These are phyloP conservation scores for Rambutsinella grinnellia DNA, from an alignment of 2,888 invertebrate genomes.

Conservation along the genomic window DNA sequence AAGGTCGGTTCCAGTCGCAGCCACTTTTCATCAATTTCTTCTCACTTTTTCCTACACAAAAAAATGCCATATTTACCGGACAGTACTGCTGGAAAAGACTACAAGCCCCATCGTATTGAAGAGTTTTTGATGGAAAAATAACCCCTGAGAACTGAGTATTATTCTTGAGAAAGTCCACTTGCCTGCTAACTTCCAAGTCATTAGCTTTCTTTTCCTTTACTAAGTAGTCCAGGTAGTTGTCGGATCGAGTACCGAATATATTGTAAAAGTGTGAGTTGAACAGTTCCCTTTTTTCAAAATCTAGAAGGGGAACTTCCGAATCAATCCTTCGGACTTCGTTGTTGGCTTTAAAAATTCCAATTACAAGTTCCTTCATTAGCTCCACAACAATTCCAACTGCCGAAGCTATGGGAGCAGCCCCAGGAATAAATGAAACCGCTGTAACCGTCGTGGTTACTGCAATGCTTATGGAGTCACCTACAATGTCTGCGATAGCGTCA, in stretches of 20 bases:
- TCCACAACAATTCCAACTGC: slow-evolving; percentile 30
- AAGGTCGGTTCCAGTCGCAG: slow-evolving; percentile 12
- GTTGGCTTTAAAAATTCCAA: slow-evolving; percentile 10
- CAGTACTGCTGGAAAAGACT: background rate
- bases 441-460: slow-evolving; percentile 17
- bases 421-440: slow-evolving; percentile 25
- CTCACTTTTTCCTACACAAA: background rate
- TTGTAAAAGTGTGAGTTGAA: slow-evolving; percentile 8
- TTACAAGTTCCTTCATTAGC: background rate
- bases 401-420: slow-evolving; percentile 15
- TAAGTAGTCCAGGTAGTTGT: slow-evolving; percentile 36
- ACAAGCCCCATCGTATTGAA: slow-evolving; percentile 13
- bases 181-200: slow-evolving; percentile 14
- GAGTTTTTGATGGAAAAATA: slow-evolving; percentile 34
- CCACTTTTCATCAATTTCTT: background rate
- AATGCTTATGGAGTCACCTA: slow-evolving; percentile 36
- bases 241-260: slow-evolving; percentile 10
- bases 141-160: slow-evolving; percentile 19
- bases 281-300: slow-evolving; percentile 14
- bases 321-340: slow-evolving; percentile 41
- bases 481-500: slow-evolving; percentile 58
- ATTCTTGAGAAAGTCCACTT: slow-evolving; percentile 26
- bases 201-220: slow-evolving; percentile 25
- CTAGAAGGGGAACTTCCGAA: slow-evolving; percentile 27
- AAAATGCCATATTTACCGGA: background rate